Evolutionary conservation across 2,797 vertebrate genomes (phyloP).

Genomic region (Hirundo rustica): DNA sequence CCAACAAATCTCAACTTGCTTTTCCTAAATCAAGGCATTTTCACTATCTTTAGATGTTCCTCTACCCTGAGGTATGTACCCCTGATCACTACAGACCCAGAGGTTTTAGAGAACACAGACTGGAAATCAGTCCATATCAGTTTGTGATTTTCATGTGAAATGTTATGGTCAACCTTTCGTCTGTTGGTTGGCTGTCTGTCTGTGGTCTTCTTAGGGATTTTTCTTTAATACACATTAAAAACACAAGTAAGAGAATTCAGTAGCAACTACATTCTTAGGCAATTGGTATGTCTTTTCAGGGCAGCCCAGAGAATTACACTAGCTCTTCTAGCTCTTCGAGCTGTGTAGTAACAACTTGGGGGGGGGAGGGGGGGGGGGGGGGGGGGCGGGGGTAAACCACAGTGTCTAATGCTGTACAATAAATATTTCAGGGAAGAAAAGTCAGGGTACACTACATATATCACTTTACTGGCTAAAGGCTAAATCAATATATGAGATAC

Average conservation of each 20-base stretch:
- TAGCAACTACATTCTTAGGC: neutral
- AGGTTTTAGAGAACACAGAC: neutral
- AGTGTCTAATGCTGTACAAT: slow-evolving; percentile 49
- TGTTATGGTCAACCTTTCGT: neutral
- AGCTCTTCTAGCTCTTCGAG: slow-evolving; percentile 13
- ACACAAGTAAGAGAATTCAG: neutral
- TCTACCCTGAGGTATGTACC: neutral
- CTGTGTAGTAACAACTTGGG: neutral
- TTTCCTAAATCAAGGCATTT: neutral
- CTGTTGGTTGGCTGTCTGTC: slow-evolving; percentile 14
- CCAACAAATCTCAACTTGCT: neutral
- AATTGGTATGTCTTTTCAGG: neutral
- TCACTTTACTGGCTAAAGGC: slow-evolving; percentile 47
- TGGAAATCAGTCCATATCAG: neutral
- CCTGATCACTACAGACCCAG: neutral
- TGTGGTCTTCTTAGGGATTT: neutral
- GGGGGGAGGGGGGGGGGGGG: too few species aligned
- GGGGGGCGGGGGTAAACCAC: neutral
- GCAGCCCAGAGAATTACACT: slow-evolving; percentile 32
- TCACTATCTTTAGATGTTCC: neutral
- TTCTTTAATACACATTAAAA: neutral
- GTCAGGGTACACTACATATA: slow-evolving; percentile 40
- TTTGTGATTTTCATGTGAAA: slow-evolving; percentile 20
- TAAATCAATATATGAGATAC: slow-evolving; percentile 38
- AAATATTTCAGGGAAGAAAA: slow-evolving; percentile 63